These are phyloP conservation scores for Siphamia tubifer DNA, from an alignment of 2,113 vertebrate species.

Conservation along the genomic window DNA sequence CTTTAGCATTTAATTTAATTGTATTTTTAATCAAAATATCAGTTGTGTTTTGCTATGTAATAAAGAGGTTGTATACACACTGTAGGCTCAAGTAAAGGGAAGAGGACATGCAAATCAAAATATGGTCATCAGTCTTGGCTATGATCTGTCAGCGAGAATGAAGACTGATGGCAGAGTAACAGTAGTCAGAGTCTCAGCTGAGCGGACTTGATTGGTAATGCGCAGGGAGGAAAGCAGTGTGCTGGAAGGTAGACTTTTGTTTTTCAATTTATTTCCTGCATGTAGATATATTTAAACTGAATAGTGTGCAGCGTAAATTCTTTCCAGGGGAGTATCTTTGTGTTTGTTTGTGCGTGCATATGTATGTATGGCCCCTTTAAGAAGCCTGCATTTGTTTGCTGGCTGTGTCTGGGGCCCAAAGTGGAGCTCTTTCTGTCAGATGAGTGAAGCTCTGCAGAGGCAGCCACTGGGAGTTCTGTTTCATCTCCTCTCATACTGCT, in stretches of 20 bases:
- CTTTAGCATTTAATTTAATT: too few species aligned
- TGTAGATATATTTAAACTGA: slow-evolving; percentile 63
- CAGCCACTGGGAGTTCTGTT: slow-evolving; percentile 78
- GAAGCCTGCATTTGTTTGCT: slow-evolving; percentile 63
- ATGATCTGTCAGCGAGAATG: slow-evolving; percentile 7
- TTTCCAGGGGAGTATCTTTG: slow-evolving; percentile 29
- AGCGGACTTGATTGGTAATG: slow-evolving; percentile 25
- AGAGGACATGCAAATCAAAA: slow-evolving; percentile 8
- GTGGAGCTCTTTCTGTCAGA: slow-evolving; percentile 73
- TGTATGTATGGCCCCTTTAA: slow-evolving; percentile 51
- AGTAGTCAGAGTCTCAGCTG: slow-evolving; percentile 9
- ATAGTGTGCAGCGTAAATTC: slow-evolving; percentile 40
- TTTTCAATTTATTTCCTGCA: slow-evolving; percentile 47
- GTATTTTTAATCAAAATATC: neutral
- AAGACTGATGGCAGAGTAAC: slow-evolving; percentile 24
- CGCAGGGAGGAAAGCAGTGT: neutral
- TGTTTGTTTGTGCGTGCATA: slow-evolving; percentile 15
- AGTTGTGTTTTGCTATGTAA: neutral
- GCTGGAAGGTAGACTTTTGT: slow-evolving; percentile 26
- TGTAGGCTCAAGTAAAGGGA: neutral
- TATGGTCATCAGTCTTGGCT: slow-evolving; percentile 11
- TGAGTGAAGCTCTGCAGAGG: slow-evolving; percentile 75
- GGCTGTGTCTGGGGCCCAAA: slow-evolving; percentile 68
- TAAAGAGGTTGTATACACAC: slow-evolving; percentile 23
- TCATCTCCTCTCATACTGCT: slow-evolving; percentile 74